Percentiles rank a stretch among this genome's conserved stretches.
These are phyloP conservation scores for Euleptes europaea DNA, from an alignment of 2,113 vertebrate genomes.

Conservation along the genomic window DNA sequence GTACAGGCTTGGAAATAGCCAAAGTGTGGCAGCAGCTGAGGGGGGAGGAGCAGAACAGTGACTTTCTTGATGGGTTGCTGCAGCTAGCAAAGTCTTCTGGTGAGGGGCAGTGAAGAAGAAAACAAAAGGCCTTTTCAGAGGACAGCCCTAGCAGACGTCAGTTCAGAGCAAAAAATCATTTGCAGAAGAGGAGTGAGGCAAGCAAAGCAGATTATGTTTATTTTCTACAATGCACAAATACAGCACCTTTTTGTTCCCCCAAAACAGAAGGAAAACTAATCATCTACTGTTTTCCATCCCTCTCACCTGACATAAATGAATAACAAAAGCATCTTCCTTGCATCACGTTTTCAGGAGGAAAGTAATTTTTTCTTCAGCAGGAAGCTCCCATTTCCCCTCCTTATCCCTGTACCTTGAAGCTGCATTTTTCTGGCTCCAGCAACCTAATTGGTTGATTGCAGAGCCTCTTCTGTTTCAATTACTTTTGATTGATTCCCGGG, in stretches of 20 bases:
- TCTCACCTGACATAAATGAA: accelerated
- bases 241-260: conserved; percentile 1
- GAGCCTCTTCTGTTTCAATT: conserved; percentile 71
- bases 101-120: conserved; percentile 56
- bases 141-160: conserved; percentile 41
- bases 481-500: conserved; percentile 70
- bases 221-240: conserved; percentile 15
- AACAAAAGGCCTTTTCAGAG: conserved; percentile 17
- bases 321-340: not conserved
- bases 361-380: not conserved
- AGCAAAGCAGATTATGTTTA: not conserved
- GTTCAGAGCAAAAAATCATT: conserved; percentile 39
- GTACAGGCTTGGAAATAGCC: conserved; percentile 28
- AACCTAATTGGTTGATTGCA: conserved; percentile 71
- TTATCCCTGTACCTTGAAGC: conserved; percentile 30
- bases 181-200: not conserved
- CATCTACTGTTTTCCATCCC: conserved; percentile 32
- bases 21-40: conserved; percentile 18
- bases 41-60: conserved; percentile 34
- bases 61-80: conserved; percentile 48
- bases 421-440: conserved; percentile 61
- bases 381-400: conserved; percentile 4
- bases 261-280: conserved; percentile 29
- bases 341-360: conserved; percentile 56
- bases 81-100: conserved; percentile 1